These are phyloP conservation scores for Holacanthella duospinosa DNA, from an alignment of 2,888 invertebrate genomes.

Conservation along the genomic window DNA sequence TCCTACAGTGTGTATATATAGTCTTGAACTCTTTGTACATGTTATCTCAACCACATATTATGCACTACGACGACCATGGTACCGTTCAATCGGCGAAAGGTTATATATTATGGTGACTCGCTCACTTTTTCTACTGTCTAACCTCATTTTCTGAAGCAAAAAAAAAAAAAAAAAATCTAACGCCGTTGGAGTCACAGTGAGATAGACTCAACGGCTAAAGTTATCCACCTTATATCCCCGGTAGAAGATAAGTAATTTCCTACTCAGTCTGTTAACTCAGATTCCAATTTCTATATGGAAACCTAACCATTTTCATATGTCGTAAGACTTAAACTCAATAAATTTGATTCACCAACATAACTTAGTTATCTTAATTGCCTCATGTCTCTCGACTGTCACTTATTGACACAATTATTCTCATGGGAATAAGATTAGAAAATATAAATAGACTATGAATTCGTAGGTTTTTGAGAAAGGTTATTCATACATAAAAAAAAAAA, in stretches of 20 bases:
- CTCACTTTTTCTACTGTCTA: constrained; percentile 11
- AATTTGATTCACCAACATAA: neutral
- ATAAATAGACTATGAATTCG: no score
- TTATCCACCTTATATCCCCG: neutral
- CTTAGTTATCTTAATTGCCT: neutral
- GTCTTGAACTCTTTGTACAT: constrained; percentile 15
- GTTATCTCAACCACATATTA: constrained; percentile 22
- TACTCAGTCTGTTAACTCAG: no score
- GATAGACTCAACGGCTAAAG: no score
- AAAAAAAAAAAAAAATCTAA: neutral
- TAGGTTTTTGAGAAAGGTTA: no score
- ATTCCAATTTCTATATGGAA: neutral
- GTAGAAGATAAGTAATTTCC: neutral
- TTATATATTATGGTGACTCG: constrained; percentile 9
- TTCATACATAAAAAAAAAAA: no score
- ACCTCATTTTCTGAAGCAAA: neutral
- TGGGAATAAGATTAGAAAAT: no score
- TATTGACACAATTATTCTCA: neutral
- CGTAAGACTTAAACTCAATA: neutral
- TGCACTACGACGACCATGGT: constrained; percentile 5
- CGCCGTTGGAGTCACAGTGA: no score
- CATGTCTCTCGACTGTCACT: neutral
- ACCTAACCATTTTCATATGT: neutral
- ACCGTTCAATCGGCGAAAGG: constrained; percentile 15
- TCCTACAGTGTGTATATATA: no score